Evolutionary conservation across 2,888 invertebrate species (phyloP), one percentile per base, ranked within the genome.

Genomic region (Argyresthia albistria): DNA sequence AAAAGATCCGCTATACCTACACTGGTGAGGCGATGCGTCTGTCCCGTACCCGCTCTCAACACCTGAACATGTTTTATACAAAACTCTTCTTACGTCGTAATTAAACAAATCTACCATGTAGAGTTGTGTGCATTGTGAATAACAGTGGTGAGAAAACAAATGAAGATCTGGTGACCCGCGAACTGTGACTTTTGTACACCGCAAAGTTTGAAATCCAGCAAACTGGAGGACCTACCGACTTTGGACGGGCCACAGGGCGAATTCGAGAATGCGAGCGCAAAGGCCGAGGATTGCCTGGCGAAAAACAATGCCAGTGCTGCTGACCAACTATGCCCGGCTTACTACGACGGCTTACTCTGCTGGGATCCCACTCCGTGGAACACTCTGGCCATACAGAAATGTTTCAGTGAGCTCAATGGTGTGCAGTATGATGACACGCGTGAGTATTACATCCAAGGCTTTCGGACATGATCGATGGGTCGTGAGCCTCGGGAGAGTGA

Each of bases 351-450:
- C 4, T 80, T 95, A 54, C 84, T 95, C 39, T 97, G 96, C 74
- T 97, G 96, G 97, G 95, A 95, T 10, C 89, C 92, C 2, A 95
- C 96, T 1, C 88, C 90, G 0, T 90, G 91, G 57, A 93, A 92
- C 58, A 90, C 91, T 0, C 73, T 90, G 50, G 93, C 94, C 1
- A 82, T 91, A 35, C 89, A 95, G 59, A 91, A 92, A 49, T 97
- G 97, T 73, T 94, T 96, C 67, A 90, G 91, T 48, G 93, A 95
- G 65, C 88, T 96, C 54, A 90, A 92, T 60, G 94, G 94, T 55
- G 90, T 95, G 54, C 90, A 89, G 60, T 96, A 96, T 68, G 96
- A 96, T 70, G 91, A 91, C 58, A 91, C 93, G 70, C 92, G 96
- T 96, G 82, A 95, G 95, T 94, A 61, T 52, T 46, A 37, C 37